phyloP scores from a whole-genome alignment of 2,888 invertebrate genomes.

The Lochmaea crataegi region DNA sequence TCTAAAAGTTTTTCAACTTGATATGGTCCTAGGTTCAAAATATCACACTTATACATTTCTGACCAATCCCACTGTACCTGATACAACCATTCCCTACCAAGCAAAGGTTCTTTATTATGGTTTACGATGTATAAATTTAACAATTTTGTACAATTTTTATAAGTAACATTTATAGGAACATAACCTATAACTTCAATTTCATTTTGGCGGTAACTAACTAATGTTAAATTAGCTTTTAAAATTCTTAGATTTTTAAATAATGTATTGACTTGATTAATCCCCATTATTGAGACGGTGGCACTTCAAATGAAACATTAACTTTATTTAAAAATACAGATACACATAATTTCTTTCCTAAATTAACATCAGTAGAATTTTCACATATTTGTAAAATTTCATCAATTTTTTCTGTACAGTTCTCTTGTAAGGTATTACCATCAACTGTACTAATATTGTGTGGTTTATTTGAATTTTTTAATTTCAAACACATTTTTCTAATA shows the following conservation, averaged over 20 bases:
- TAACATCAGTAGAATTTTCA: neutral
- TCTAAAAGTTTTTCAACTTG: neutral
- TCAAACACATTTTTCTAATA: neutral
- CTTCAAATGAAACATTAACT: no score
- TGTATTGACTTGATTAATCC: neutral
- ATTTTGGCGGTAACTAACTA: neutral
- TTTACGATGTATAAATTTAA: neutral
- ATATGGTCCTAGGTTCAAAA: neutral
- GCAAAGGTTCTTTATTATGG: no score
- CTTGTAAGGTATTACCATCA: neutral
- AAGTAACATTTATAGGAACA: neutral
- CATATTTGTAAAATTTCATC: neutral
- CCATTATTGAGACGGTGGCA: no score
- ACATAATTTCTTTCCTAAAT: neutral
- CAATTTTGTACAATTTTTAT: neutral
- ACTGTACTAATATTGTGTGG: neutral
- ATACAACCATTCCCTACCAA: neutral
- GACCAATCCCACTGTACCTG: neutral
- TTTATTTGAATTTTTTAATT: neutral
- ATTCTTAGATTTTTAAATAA: neutral
- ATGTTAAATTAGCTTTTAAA: neutral
- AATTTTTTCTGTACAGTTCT: neutral
- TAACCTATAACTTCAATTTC: neutral
- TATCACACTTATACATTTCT: neutral
- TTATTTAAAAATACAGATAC: no score